Base-by-base conservation (phyloP, 1,140 invertebrate genomes). In the Caerostris extrusa region DNA sequence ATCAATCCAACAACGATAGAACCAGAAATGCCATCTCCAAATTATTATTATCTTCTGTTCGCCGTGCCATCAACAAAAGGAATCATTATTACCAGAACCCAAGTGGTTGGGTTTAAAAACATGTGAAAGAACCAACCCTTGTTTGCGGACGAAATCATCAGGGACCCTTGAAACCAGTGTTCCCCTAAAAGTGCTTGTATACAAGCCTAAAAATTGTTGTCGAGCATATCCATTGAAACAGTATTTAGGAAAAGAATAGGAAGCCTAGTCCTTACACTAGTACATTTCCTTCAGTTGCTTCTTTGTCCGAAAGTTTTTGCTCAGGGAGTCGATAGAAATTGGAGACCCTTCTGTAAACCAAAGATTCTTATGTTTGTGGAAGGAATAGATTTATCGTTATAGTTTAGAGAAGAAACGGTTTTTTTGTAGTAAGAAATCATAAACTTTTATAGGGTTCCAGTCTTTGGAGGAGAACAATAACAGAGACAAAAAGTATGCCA, bases 171-270 rank as follows among this genome's bases (percentile, higher is more conserved):
- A 85, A 56, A 58, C 57, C n/a, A 60, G n/a, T 85, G 55, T 56
- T 85, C 83, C 55, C 6, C 57, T n/a, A n/a, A 12, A 85, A 85
- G 56, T 85, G 83, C 56, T 85, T 60, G 56, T 60, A 85, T 85
- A 85, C 83, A 85, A 85, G 57, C 83, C 83, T 57, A 85, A 85
- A 85, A 85, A 85, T 58, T 60, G 83, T 85, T 60, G 56, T 85
- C 57, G 17, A 85, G 83, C 19, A 2, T 55, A 85, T 19, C 83
- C 55, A 85, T 85, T 34, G 83, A 60, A 85, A 85, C 56, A 85
- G 83, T 85, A 85, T 85, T 85, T 85, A 85, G 19, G 82, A 57
- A 53, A 85, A 85, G 83, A 85, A 85, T 85, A n/a, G 83, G 57
- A 58, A 34, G 7, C n/a, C 55, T n/a, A 85, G 83, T 85, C 83